Base-by-base conservation (phyloP, 2,113 vertebrate genomes). In the Ploceus nigricollis region DNA sequence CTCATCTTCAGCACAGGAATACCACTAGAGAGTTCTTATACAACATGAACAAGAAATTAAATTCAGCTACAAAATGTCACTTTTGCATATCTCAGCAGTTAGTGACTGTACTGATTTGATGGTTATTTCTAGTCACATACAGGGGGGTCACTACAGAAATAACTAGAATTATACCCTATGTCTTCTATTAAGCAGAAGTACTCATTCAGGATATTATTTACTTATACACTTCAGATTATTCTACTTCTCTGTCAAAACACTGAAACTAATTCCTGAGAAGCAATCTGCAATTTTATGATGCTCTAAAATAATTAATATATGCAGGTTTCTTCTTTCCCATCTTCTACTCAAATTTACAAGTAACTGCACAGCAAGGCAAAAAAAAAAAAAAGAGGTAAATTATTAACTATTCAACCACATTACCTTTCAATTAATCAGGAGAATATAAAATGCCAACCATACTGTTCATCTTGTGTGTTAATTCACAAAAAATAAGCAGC, bases 1-100 rank as follows among this genome's bases (percentile, higher is more conserved):
- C 98, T 98, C 91, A 99, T 98, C 97, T 98, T 99, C 96, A 99
- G 96, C 90, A 98, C 98, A 61, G 98, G 98, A 94, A 98, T 87
- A 76, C 99, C 98, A 39, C 93, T 78, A 7, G 98, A 98, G 91
- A 99, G 97, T 87, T 99, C 99, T 99, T 85, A 86, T 39, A 40
- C 64, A 91, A 91, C 25, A 87, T 9, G 66, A 37, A 76, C 65
- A 82, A 78, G 48, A 53, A 78, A 56, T 40, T 24, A 20, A 71
- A 63, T 70, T 40, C 40, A 93, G 44, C 39, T 54, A 30, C 3
- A 15, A 63, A 39, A 47, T 31, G 73, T 61, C 68, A 8, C 14
- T 31, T 85, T 37, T 40, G 47, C 15, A 2, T 90, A n/a, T 37
- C 28, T 51, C 64, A 76, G 54, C 47, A 88, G 44, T 24, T 53